Evolutionary conservation across 1,140 invertebrate genomes (phyloP), one percentile per base, ranked within the genome.

Genomic region (Papilio dardanus): DNA sequence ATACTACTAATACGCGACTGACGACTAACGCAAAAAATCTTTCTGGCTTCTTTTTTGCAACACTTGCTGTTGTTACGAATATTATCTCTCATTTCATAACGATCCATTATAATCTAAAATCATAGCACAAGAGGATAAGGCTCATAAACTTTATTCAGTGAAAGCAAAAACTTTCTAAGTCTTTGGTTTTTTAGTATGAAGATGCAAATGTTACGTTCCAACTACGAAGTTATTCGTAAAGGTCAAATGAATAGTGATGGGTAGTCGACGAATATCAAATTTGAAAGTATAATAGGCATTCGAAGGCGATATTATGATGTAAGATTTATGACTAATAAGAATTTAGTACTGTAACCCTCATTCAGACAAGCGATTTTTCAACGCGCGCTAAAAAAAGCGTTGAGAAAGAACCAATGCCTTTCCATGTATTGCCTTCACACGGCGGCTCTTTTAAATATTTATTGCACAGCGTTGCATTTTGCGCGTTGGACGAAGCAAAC

Each of bases 111-210:
- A 46, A 21, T 50, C 46, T 50, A 30, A 33, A 73, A 73, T 73
- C 42, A 73, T 54, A 73, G 42, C 19, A 28, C 71, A 73, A 58
- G n/a, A 73, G 46, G 46, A 54, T 54, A 30, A 73, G 71, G 24
- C 28, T 73, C 71, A 73, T 73, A 73, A 73, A 73, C 58, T 73
- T 73, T 33, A 58, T 73, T 73, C 33, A 58, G 71, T 73, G 71
- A 73, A 73, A 73, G 71, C 71, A 54, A 73, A 73, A 50, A 73
- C 71, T 73, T 73, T 73, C 71, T 24, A 73, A 54, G n/a, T 73
- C 50, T 69, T 35, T 37, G 33, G 67, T 37, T 73, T 73, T 71
- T 71, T 73, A 21, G 50, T 71, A 71, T 30, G 14, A 50, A 50
- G 40, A 73, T 58, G 46, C 71, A 54, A 73, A 73, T 73, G 12